Conservation (phyloP, 2,797 vertebrate species). For the Notolabrus celidotus region DNA sequence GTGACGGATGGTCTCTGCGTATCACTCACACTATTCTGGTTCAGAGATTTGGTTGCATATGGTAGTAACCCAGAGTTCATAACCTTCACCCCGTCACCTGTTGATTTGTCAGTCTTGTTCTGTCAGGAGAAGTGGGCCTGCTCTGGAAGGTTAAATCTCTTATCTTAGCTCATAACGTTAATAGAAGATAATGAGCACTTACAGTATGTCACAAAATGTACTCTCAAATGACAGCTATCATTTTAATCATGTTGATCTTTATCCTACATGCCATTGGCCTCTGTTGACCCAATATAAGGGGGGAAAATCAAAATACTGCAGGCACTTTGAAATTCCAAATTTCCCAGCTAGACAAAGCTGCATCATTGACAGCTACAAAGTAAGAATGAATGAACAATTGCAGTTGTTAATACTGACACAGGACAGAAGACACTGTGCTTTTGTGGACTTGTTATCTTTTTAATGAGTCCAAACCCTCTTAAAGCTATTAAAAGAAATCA, state of each 20-base stretch:
- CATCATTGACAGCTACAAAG: not conserved
- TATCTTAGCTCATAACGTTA: constrained; percentile 16
- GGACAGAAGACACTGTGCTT: constrained; percentile 12
- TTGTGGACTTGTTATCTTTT: not conserved
- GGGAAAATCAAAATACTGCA: not conserved
- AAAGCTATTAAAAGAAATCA: constrained; percentile 14
- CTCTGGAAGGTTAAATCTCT: not conserved
- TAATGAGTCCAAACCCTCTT: not conserved
- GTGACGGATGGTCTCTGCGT: constrained; percentile 38
- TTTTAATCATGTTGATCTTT: not conserved
- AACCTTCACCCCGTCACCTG: constrained; percentile 68
- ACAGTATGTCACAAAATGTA: constrained; percentile 11
- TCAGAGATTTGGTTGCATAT: constrained; percentile 68
- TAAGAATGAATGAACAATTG: constrained; percentile 17
- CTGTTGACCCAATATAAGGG: not conserved
- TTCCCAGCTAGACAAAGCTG: not conserved
- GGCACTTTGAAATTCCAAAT: not conserved
- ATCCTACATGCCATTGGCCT: not conserved
- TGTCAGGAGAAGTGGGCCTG: constrained; percentile 21
- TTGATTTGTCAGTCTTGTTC: constrained; percentile 44
- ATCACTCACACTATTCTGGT: constrained; percentile 64
- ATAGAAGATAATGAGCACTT: not conserved
- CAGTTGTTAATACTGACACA: not conserved
- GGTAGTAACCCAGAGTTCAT: constrained; percentile 57
- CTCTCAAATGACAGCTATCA: not conserved